A percentile compares a stretch with the other conserved stretches of the same genome.
phyloP scores from a whole-genome alignment of 1,140 invertebrate species.

The Chrysoperla carnea region DNA sequence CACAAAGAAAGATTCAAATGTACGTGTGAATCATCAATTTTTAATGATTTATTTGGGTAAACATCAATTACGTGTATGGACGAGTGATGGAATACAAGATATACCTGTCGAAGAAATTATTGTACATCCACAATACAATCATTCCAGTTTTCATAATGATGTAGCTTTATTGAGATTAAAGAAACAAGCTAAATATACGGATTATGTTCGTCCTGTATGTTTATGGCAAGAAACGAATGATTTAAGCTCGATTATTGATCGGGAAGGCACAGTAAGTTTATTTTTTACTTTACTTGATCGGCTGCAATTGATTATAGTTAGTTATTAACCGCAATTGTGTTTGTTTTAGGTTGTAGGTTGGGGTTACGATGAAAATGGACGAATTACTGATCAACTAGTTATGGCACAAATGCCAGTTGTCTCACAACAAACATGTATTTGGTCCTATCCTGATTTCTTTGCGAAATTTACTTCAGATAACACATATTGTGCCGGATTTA shows the following conservation, averaged over 20 bases:
- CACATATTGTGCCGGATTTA: conserved; percentile 39
- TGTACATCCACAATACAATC: conserved; percentile 37
- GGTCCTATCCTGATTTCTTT: conserved; percentile 22
- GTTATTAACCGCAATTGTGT: conserved; percentile 1
- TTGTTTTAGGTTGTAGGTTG: conserved; percentile 35
- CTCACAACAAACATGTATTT: conserved; percentile 15
- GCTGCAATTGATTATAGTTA: too few relatives aligned
- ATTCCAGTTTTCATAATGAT: conserved; percentile 31
- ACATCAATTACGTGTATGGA: conserved; percentile 18
- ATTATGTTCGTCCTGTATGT: conserved; percentile 36
- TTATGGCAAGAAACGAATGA: conserved; percentile 31
- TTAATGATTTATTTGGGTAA: conserved; percentile 19
- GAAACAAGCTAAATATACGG: conserved; percentile 25
- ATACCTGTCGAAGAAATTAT: conserved; percentile 26
- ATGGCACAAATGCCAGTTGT: conserved; percentile 18
- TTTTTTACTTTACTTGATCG: not conserved
- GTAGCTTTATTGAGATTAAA: conserved; percentile 31
- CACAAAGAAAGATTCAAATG: conserved; percentile 17
- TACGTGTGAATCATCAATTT: conserved; percentile 7
- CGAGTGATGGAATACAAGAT: conserved; percentile 18
- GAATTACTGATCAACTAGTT: conserved; percentile 28
- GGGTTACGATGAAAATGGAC: conserved; percentile 33
- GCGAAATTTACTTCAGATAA: conserved; percentile 31
- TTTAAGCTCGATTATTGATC: conserved; percentile 26
- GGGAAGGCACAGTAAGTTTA: conserved; percentile 24